Percentiles rank a stretch among this genome's conserved stretches.
Conservation (phyloP, 1,140 invertebrate species). For the Bradysia coprophila region DNA sequence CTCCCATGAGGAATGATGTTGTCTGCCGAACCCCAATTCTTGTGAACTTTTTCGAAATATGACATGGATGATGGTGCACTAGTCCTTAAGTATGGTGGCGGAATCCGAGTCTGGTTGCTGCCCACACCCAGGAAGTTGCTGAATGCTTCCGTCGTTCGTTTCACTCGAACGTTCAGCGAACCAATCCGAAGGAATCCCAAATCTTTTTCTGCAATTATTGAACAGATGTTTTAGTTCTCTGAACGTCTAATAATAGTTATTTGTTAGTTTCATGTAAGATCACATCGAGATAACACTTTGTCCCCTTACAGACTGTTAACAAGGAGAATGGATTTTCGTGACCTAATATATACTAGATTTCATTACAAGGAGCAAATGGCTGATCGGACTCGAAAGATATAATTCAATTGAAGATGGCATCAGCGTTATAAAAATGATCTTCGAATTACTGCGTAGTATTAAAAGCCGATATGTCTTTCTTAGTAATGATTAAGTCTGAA, state of each 20-base stretch:
- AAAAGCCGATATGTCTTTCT: background rate
- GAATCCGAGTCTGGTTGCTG: slow-evolving; percentile 18
- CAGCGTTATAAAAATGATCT: background rate
- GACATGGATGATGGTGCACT: slow-evolving; percentile 10
- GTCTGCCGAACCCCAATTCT: slow-evolving; percentile 74
- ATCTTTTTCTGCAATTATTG: slow-evolving; percentile 69
- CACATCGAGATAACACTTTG: background rate
- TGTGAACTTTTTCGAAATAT: slow-evolving; percentile 39
- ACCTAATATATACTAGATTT: background rate
- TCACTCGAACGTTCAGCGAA: slow-evolving; percentile 76
- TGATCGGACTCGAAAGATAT: background rate
- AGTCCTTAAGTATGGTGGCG: background rate
- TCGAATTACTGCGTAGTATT: too few relatives aligned
- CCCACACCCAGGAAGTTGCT: slow-evolving; percentile 71
- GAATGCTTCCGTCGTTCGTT: slow-evolving; percentile 78
- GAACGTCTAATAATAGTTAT: too few relatives aligned
- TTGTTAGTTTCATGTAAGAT: too few relatives aligned
- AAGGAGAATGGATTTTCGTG: background rate
- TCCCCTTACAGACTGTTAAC: background rate
- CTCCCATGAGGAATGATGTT: slow-evolving; percentile 53
- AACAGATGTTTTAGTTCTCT: too few relatives aligned
- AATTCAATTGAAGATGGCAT: background rate
- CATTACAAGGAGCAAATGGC: background rate
- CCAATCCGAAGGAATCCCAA: slow-evolving; percentile 75
- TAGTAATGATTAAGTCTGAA: background rate